A percentile compares a stretch with the other conserved stretches of the same genome.
Evolutionary conservation across 1,140 invertebrate genomes (phyloP).

Genomic region (Probaryconus sp.): DNA sequence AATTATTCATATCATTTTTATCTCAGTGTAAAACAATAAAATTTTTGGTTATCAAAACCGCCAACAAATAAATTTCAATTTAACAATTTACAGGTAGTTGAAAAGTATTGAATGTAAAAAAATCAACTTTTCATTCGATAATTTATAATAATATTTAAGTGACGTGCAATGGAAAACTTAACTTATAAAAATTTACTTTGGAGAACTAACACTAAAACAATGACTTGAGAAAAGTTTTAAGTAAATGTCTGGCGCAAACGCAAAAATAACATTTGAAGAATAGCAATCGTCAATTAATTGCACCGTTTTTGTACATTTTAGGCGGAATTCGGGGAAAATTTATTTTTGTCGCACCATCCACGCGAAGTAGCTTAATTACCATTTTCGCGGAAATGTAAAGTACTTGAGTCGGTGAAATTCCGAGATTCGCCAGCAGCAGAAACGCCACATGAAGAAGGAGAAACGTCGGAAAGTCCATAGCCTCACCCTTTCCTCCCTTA

Average conservation of each 20-base stretch:
- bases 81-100: no score
- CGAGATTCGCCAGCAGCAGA: conserved; percentile 40
- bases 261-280: conserved; percentile 10
- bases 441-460: conserved; percentile 47
- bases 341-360: conserved; percentile 54
- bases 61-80: no score
- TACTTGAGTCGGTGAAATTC: conserved; percentile 50
- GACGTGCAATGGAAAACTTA: no score
- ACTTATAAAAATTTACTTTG: conserved; percentile 1
- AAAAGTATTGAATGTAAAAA: no score
- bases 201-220: no score
- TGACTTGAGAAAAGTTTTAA: no score
- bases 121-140: no score
- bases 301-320: conserved; percentile 35
- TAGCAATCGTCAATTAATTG: conserved; percentile 45
- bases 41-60: no score
- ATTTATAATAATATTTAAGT: no score
- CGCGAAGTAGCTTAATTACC: conserved; percentile 55
- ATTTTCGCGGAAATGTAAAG: conserved; percentile 57
- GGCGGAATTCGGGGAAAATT: conserved; percentile 33
- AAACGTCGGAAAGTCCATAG: conserved; percentile 41
- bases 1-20: no score
- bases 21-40: no score
- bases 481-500: conserved; percentile 23
- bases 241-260: no score